These are phyloP conservation scores for Leptinotarsa peninsularis DNA, from an alignment of 2,888 invertebrate genomes.

Conservation along the genomic window DNA sequence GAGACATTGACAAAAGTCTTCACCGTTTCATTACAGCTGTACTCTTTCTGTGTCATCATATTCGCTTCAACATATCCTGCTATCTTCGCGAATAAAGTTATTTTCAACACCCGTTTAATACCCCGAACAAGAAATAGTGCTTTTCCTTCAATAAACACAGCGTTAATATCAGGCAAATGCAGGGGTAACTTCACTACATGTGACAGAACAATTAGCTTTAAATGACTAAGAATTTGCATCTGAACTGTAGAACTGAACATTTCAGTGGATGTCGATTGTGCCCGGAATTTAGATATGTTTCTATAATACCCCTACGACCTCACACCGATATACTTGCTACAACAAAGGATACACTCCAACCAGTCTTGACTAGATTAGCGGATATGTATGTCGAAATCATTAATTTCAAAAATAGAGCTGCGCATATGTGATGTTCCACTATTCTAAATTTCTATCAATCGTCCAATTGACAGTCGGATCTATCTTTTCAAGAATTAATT, in stretches of 20 bases:
- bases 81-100: no score
- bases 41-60: no score
- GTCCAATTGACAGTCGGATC: no score
- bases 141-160: not conserved
- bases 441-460: no score
- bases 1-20: no score
- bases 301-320: not conserved
- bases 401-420: no score
- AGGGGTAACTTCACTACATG: not conserved
- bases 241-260: not conserved
- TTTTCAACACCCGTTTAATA: no score
- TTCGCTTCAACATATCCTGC: no score
- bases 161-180: not conserved
- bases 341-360: not conserved
- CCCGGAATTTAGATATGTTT: slow-evolving; percentile 2
- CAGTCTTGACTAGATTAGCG: not conserved
- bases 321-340: not conserved
- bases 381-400: no score
- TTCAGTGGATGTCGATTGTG: slow-evolving; percentile 1
- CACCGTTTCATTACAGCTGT: no score
- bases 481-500: no score
- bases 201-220: slow-evolving; percentile 1
- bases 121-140: not conserved
- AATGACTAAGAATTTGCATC: slow-evolving; percentile 8
- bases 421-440: no score